phyloP scores from a whole-genome alignment of 2,113 vertebrate genomes.

The Menidia beryllina region DNA sequence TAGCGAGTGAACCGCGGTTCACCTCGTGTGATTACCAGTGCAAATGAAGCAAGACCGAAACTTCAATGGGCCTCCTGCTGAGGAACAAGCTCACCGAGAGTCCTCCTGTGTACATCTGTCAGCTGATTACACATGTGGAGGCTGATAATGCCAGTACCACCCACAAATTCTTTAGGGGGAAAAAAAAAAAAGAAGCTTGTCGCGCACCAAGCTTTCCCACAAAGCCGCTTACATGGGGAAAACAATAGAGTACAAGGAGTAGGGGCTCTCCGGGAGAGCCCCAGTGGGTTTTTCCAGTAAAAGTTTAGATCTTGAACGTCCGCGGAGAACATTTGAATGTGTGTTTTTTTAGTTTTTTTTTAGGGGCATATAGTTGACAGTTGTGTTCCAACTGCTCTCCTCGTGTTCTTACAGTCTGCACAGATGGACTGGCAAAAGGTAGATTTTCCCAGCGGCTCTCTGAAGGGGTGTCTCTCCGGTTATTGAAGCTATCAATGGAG shows the following conservation, averaged over 20 bases:
- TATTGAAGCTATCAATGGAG: background rate
- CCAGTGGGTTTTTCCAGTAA: conserved; percentile 6
- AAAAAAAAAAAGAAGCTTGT: conserved; percentile 44
- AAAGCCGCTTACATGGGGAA: conserved; percentile 30
- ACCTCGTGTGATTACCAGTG: conserved; percentile 68
- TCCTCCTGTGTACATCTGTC: conserved; percentile 59
- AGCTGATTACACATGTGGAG: conserved; percentile 60
- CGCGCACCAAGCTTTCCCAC: conserved; percentile 20
- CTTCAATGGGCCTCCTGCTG: conserved; percentile 64
- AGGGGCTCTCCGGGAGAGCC: background rate
- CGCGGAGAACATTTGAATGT: conserved; percentile 8
- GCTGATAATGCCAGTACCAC: conserved; percentile 54
- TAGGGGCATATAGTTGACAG: conserved; percentile 6
- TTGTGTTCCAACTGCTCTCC: background rate
- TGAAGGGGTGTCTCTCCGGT: background rate
- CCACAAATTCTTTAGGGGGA: conserved; percentile 44
- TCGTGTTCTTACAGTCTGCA: conserved; percentile 2
- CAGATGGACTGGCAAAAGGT: background rate
- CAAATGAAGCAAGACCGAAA: conserved; percentile 71
- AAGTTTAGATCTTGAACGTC: conserved; percentile 15
- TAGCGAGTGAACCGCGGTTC: conserved; percentile 59
- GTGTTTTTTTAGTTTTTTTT: conserved; percentile 29
- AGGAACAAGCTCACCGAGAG: conserved; percentile 55
- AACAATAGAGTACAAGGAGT: conserved; percentile 38
- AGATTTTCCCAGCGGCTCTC: no score